These are phyloP conservation scores for Hycleus phaleratus DNA, from an alignment of 1,140 invertebrate species.

Conservation along the genomic window DNA sequence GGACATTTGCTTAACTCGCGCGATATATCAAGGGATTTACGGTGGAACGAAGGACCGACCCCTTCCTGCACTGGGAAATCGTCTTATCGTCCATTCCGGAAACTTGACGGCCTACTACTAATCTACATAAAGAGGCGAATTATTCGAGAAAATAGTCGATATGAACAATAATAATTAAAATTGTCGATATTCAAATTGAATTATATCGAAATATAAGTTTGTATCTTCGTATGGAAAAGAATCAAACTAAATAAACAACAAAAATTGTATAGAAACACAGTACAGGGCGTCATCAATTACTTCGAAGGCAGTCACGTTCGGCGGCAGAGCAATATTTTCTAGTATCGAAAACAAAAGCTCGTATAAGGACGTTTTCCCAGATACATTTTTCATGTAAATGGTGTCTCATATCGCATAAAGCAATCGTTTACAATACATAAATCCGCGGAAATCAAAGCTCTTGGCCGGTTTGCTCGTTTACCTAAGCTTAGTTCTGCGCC, in stretches of 20 bases:
- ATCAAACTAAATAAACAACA: too few species aligned
- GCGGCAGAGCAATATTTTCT: slow-evolving; percentile 39
- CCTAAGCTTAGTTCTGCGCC: slow-evolving; percentile 28
- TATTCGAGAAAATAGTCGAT: background rate
- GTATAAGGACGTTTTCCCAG: slow-evolving; percentile 37
- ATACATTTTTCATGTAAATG: slow-evolving; percentile 45
- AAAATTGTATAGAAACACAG: too few species aligned
- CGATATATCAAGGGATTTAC: slow-evolving; percentile 37
- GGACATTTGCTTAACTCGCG: slow-evolving; percentile 37
- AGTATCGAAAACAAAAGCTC: slow-evolving; percentile 43
- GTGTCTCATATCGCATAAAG: slow-evolving; percentile 44
- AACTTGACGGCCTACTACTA: background rate
- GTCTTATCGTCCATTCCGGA: slow-evolving; percentile 18
- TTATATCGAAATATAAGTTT: too few species aligned
- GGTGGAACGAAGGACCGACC: slow-evolving; percentile 12
- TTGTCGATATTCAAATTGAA: too few species aligned
- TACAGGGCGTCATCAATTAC: slow-evolving; percentile 38
- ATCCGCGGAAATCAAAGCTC: slow-evolving; percentile 42
- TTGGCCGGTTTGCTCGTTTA: slow-evolving; percentile 30
- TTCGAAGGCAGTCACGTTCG: slow-evolving; percentile 38
- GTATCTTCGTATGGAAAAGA: too few species aligned
- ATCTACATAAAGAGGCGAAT: slow-evolving; percentile 3
- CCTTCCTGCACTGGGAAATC: slow-evolving; percentile 18
- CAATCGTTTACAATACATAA: slow-evolving; percentile 45
- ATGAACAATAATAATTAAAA: background rate